Conservation (phyloP, 2,888 invertebrate species). For the Oscheius onirici region DNA sequence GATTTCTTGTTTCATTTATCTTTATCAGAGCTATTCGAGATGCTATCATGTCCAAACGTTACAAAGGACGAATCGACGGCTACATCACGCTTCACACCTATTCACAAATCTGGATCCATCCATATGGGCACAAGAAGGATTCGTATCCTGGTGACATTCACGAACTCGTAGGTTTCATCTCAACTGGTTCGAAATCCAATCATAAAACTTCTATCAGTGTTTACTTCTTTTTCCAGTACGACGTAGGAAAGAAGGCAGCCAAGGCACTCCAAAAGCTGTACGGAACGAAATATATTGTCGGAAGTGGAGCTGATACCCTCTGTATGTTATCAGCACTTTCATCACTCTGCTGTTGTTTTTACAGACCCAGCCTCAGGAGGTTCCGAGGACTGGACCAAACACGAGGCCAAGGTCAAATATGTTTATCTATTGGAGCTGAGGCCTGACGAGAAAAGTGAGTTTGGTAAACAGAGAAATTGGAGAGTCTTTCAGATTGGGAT, state of each 20-base stretch:
- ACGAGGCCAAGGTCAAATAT: constrained; percentile 67
- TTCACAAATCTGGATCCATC: constrained; percentile 65
- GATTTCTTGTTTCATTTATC: neutral
- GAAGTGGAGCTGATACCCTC: constrained; percentile 70
- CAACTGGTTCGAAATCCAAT: no score
- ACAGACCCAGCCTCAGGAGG: constrained; percentile 70
- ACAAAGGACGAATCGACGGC: constrained; percentile 67
- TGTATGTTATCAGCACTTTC: constrained; percentile 45
- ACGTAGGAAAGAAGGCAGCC: constrained; percentile 67
- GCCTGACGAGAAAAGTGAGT: constrained; percentile 68
- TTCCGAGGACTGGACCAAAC: constrained; percentile 71
- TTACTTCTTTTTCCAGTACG: constrained; percentile 49
- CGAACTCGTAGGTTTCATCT: constrained; percentile 56
- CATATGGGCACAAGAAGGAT: constrained; percentile 66
- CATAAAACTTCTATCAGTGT: no score
- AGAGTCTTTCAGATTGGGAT: constrained; percentile 64
- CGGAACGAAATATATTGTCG: constrained; percentile 69
- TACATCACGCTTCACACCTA: constrained; percentile 69
- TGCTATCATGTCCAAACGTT: constrained; percentile 60
- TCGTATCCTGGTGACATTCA: constrained; percentile 69
- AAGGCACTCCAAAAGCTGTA: constrained; percentile 65
- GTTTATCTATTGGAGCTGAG: constrained; percentile 70
- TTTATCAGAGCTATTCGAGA: constrained; percentile 64
- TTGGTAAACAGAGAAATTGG: neutral
- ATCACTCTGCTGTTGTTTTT: neutral